Evolutionary conservation across 2,797 vertebrate species (phyloP).

Genomic region (Macropus fuliginosus): DNA sequence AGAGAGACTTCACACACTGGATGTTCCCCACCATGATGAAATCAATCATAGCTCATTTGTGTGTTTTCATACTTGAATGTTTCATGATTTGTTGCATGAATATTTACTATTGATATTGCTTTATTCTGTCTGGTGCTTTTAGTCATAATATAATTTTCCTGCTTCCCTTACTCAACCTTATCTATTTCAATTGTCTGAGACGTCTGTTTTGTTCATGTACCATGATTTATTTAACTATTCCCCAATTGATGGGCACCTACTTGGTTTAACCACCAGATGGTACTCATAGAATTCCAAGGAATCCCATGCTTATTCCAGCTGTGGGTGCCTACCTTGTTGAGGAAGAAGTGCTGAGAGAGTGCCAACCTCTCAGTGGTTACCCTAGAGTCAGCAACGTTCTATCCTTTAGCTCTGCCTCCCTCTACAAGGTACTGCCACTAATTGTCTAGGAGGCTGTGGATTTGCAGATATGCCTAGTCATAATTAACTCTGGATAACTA

Average conservation of each 20-base stretch:
- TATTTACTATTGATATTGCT: not conserved
- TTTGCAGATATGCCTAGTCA: not conserved
- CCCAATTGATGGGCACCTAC: not conserved
- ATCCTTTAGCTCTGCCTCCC: not conserved
- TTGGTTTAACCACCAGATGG: not conserved
- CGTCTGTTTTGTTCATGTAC: not conserved
- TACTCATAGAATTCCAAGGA: not conserved
- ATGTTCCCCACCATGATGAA: not conserved
- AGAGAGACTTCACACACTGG: not conserved
- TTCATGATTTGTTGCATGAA: not conserved
- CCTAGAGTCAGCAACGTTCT: not conserved
- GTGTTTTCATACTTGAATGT: not conserved
- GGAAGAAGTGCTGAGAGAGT: not conserved
- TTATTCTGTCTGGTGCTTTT: not conserved
- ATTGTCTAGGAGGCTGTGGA: not conserved
- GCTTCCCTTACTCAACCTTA: not conserved
- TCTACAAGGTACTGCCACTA: not conserved
- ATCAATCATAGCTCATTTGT: not conserved
- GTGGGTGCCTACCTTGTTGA: not conserved
- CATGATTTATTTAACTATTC: not conserved
- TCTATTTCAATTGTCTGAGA: not conserved
- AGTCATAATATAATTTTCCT: not conserved
- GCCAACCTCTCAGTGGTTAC: not conserved
- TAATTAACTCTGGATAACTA: not conserved
- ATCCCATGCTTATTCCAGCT: not conserved